Evolutionary conservation across 2,888 invertebrate species (phyloP).

Genomic region (Napeogenes inachia): DNA sequence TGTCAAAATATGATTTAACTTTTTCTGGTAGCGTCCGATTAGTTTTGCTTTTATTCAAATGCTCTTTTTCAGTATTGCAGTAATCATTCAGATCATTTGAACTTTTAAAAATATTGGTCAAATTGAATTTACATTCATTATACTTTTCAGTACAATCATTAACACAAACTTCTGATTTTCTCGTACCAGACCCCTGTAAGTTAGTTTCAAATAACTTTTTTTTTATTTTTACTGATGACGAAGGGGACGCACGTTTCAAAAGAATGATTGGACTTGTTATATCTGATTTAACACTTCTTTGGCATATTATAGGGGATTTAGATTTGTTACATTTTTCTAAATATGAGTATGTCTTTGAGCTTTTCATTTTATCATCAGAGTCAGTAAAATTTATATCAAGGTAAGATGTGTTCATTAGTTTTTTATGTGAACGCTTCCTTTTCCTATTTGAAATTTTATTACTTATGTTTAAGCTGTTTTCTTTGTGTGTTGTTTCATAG

Average conservation of each 20-base stretch:
- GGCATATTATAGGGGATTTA: conserved; percentile 44
- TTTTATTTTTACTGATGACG: conserved; percentile 38
- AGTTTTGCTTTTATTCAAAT: conserved; percentile 3
- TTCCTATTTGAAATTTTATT: conserved; percentile 38
- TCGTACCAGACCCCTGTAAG: neutral
- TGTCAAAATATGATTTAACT: conserved; percentile 56
- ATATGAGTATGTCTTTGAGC: conserved; percentile 13
- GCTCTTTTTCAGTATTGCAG: too few species aligned
- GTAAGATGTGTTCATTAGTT: conserved; percentile 43
- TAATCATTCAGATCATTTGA: too few species aligned
- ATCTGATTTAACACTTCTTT: conserved; percentile 24
- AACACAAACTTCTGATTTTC: neutral
- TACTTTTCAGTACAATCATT: too few species aligned
- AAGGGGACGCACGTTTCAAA: conserved; percentile 40
- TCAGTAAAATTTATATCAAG: conserved; percentile 52
- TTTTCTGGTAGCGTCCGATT: conserved; percentile 41
- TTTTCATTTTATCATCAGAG: conserved; percentile 30
- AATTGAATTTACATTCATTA: too few species aligned
- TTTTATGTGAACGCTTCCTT: conserved; percentile 45
- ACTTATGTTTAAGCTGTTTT: conserved; percentile 31
- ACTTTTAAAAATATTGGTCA: too few species aligned
- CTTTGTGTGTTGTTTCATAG: conserved; percentile 40
- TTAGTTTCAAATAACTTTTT: conserved; percentile 46
- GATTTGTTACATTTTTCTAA: conserved; percentile 28
- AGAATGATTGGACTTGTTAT: conserved; percentile 49